A percentile compares a stretch with the other conserved stretches of the same genome.
phyloP scores from a whole-genome alignment of 2,797 vertebrate genomes.

The Cirrhinus mrigala region DNA sequence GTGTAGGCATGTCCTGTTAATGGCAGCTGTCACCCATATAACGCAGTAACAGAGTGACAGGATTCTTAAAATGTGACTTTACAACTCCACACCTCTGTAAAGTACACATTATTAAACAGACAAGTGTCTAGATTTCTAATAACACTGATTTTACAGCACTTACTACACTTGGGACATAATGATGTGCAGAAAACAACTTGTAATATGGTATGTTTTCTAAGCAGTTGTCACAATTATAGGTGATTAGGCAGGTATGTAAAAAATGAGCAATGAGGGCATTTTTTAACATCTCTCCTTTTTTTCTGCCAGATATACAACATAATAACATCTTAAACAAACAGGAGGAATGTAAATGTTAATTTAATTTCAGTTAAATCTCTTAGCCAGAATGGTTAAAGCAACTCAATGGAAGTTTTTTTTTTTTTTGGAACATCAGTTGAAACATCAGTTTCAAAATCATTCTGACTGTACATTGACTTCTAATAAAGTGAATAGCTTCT shows the following conservation, averaged over 20 bases:
- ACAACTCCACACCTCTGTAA: neutral
- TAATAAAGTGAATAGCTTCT: too few species aligned
- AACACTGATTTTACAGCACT: neutral
- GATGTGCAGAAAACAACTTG: neutral
- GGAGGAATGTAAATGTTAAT: neutral
- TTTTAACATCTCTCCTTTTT: neutral
- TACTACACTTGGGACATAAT: neutral
- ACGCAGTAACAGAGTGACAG: neutral
- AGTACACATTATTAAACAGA: slow-evolving; percentile 28
- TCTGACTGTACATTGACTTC: neutral
- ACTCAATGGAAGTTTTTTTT: too few species aligned
- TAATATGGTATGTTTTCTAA: neutral
- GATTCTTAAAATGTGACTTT: slow-evolving; percentile 45
- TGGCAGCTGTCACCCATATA: slow-evolving; percentile 8
- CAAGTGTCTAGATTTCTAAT: slow-evolving; percentile 7
- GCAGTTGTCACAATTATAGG: neutral
- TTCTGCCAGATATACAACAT: neutral
- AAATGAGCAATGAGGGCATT: neutral
- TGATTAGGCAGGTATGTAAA: neutral
- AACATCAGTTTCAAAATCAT: neutral
- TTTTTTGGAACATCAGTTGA: too few species aligned
- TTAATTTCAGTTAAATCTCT: too few species aligned
- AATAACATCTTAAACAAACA: neutral
- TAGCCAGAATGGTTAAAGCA: too few species aligned
- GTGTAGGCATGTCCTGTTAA: slow-evolving; percentile 32